phyloP scores from a whole-genome alignment of 2,113 vertebrate species.

The Psephotus haematonotus region DNA sequence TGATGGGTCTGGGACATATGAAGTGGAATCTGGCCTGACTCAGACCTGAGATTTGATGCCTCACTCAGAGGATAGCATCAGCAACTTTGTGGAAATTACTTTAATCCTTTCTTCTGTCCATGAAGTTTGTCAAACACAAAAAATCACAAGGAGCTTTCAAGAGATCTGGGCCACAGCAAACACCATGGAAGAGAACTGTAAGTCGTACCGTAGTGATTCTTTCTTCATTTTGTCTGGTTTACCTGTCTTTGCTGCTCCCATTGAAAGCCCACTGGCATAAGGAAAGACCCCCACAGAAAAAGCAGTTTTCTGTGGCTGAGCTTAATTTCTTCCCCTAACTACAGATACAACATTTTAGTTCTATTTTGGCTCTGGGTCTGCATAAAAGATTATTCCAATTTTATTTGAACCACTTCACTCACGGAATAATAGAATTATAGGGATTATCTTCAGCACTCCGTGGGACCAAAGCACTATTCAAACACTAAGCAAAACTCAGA shows the following conservation, averaged over 20 bases:
- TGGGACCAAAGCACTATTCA: neutral
- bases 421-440: neutral
- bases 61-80: neutral
- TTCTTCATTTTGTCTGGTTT: neutral
- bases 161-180: neutral
- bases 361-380: neutral
- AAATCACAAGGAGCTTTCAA: neutral
- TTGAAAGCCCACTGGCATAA: neutral
- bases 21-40: neutral
- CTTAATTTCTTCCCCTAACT: neutral
- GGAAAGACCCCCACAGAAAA: neutral
- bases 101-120: neutral
- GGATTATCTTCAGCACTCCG: neutral
- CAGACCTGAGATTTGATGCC: neutral
- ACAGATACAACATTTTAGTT: neutral
- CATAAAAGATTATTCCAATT: neutral
- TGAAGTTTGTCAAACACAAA: neutral
- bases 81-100: neutral
- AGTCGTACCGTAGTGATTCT: neutral
- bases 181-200: neutral
- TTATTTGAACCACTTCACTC: neutral
- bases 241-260: neutral
- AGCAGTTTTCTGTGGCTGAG: neutral
- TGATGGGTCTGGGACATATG: neutral
- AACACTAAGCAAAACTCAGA: neutral